Percentiles rank a stretch among this genome's conserved stretches.
These are phyloP conservation scores for Serilophus lunatus DNA, from an alignment of 2,113 vertebrate species.

Conservation along the genomic window DNA sequence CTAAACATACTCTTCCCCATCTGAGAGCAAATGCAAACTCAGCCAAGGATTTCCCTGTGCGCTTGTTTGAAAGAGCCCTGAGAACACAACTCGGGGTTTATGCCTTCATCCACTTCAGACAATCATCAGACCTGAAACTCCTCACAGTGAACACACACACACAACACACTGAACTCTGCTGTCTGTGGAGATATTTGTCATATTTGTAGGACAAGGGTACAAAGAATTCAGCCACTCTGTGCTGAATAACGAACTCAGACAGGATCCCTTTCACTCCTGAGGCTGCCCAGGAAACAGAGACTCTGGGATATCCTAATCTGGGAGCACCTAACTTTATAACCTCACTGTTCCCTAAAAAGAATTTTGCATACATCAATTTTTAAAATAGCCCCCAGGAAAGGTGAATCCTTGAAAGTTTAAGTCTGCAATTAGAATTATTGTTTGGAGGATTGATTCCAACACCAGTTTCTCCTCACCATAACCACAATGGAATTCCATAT, in stretches of 20 bases:
- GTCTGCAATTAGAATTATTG: background rate
- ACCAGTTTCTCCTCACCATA: background rate
- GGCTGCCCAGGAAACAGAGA: background rate
- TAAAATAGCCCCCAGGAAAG: background rate
- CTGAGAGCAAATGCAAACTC: background rate
- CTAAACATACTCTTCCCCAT: background rate
- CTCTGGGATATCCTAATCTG: background rate
- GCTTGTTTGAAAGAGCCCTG: background rate
- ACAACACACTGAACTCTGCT: background rate
- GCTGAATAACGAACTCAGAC: background rate
- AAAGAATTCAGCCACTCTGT: background rate
- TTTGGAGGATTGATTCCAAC: background rate
- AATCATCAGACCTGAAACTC: background rate
- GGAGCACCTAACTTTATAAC: background rate
- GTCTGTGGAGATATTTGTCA: background rate
- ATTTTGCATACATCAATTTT: background rate
- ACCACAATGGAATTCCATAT: background rate
- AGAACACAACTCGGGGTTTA: background rate
- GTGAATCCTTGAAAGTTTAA: background rate
- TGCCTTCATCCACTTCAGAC: background rate
- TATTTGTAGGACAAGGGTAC: background rate
- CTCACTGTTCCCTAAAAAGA: background rate
- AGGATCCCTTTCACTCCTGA: background rate
- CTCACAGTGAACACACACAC: background rate
- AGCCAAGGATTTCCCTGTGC: background rate